A percentile compares a stretch with the other conserved stretches of the same genome.
Evolutionary conservation across 2,888 invertebrate species (phyloP).

Genomic region (Nasonovia ribisnigri): DNA sequence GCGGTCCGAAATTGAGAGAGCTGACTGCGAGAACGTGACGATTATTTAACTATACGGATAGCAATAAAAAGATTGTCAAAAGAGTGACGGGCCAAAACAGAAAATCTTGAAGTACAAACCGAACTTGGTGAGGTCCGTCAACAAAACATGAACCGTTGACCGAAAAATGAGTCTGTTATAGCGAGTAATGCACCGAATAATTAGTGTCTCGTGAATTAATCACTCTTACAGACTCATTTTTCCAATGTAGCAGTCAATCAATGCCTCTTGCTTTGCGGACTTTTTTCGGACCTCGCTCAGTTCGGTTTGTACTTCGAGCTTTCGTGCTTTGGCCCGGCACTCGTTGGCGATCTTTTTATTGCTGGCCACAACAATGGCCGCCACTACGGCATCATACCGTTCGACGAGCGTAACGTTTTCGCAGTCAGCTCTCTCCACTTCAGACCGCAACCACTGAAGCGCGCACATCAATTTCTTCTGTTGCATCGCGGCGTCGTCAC

Average conservation of each 20-base stretch:
- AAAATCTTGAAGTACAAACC: too few species aligned
- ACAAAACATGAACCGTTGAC: too few species aligned
- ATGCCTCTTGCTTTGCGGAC: not conserved
- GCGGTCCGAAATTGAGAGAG: too few species aligned
- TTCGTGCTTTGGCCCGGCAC: not conserved
- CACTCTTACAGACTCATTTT: not conserved
- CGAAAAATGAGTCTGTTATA: too few species aligned
- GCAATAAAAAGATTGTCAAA: too few species aligned
- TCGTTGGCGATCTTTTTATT: not conserved
- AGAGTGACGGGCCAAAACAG: too few species aligned
- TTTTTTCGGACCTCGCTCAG: not conserved
- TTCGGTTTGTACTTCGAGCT: not conserved
- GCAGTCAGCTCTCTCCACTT: constrained; percentile 46
- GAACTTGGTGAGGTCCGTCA: too few species aligned
- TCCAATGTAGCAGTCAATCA: constrained; percentile 18
- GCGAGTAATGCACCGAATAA: too few species aligned
- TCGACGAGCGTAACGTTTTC: constrained; percentile 25
- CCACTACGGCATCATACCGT: not conserved
- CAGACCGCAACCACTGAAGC: constrained; percentile 48
- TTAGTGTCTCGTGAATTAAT: too few species aligned
- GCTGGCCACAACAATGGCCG: constrained; percentile 14
- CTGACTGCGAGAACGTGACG: too few species aligned
- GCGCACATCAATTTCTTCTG: constrained; percentile 29
- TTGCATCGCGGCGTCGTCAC: not conserved
- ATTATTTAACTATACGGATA: too few species aligned